Evolutionary conservation across 2,113 vertebrate genomes (phyloP), one percentile per base, ranked within the genome.

Genomic region (Oreotragus oreotragus): DNA sequence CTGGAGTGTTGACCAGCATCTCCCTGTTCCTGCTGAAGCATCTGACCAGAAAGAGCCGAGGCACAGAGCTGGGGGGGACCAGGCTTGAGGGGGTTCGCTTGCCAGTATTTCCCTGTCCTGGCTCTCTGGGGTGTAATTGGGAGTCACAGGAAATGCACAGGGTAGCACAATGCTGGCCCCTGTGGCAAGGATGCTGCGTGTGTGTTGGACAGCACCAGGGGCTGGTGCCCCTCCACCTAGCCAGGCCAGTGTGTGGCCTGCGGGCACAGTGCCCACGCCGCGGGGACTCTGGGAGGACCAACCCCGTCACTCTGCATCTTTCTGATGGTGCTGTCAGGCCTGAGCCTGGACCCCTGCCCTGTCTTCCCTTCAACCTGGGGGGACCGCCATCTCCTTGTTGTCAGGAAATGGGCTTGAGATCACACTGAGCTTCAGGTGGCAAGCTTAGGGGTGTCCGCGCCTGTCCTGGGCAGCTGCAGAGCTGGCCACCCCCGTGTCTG

Each of bases 271-370:
- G 64, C n/a, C 27, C 13, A 2, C 1, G 6, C 5, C 6, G 1
- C 3, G 2, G 64, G 5, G 21, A 25, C 47, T 33, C 33, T 6
- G 9, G 17, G 49, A 27, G n/a, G 27, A 14, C 25, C 6, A 3
- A 1, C 10, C 21, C 1, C 0, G 0, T 2, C 47, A 9, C 36
- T 10, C 25, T 0, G 8, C 25, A 0, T 43, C 39, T 27, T 43
- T 17, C 62, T 12, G 28, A 33, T 0, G 28, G 25, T 7, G 10
- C 8, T 2, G 0, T 23, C 2, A 12, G 70, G 5, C 8, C 3
- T 58, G 49, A 45, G 33, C 12, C 15, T 15, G 55, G 45, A 5
- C 33, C 33, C 14, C 13, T 25, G 17, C 9, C 9, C n/a, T 57
- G 4, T 36, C 27, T 7, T 94, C 21, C 76, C n/a, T 4, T 53